Percentiles rank a stretch among this genome's conserved stretches.
Evolutionary conservation across 2,797 vertebrate species (phyloP).

Genomic region (Spinus pinus): DNA sequence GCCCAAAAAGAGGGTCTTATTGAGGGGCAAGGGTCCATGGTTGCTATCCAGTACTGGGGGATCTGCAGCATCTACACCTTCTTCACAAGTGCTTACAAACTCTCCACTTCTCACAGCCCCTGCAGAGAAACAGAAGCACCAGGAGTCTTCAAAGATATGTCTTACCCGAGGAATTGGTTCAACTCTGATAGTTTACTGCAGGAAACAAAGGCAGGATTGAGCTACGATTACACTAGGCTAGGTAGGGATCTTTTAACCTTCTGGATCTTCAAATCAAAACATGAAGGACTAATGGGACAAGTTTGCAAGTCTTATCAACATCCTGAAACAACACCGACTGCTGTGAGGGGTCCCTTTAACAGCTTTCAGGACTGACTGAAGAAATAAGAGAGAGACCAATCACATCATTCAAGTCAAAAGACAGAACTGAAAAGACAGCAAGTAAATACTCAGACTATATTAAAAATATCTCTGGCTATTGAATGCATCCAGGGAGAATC

Average conservation of each 20-base stretch:
- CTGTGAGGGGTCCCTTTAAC: not conserved
- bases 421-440: not conserved
- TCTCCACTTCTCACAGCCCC: constrained; percentile 66
- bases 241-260: not conserved
- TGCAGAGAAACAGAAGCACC: not conserved
- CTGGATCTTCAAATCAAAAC: not conserved
- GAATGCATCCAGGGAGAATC: not conserved
- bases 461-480: not conserved
- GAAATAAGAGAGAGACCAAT: not conserved
- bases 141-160: not conserved
- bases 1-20: constrained; percentile 90
- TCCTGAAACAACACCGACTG: not conserved
- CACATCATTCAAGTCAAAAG: not conserved
- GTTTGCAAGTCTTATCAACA: not conserved
- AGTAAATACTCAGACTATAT: not conserved
- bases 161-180: not conserved
- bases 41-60: constrained; percentile 71
- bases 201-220: not conserved
- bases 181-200: not conserved
- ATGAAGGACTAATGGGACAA: not conserved
- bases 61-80: constrained; percentile 77
- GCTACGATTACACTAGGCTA: not conserved
- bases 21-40: constrained; percentile 88
- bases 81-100: constrained; percentile 79
- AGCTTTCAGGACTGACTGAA: not conserved